Evolutionary conservation across 92 coral and sea anemone genomes (phyloP).

Genomic region (Scolanthus callimorphus): DNA sequence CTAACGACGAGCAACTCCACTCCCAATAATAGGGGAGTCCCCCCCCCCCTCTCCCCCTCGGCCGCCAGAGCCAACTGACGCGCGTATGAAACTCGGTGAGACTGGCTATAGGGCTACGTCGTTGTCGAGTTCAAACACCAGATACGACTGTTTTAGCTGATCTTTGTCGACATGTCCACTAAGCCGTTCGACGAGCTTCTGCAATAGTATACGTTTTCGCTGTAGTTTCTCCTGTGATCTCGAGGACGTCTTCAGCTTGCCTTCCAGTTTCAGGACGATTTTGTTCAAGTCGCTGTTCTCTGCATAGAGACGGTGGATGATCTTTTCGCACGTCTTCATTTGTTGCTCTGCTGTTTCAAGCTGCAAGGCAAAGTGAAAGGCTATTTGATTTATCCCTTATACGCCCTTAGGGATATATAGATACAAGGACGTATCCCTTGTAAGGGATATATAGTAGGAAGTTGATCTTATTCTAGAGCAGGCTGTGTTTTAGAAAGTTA

Average conservation of each 20-base stretch:
- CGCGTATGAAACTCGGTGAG: too few relatives aligned
- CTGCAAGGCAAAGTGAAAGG: constrained; percentile 46
- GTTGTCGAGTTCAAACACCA: constrained; percentile 92
- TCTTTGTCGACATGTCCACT: constrained; percentile 83
- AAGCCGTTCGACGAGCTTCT: constrained; percentile 82
- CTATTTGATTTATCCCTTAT: too few relatives aligned
- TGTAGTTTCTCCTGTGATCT: constrained; percentile 83
- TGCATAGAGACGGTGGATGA: constrained; percentile 82
- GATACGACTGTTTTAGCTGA: constrained; percentile 64
- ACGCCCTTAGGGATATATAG: too few relatives aligned
- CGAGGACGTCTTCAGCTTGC: constrained; percentile 71
- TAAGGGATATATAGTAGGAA: too few relatives aligned
- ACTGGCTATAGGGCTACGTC: constrained; percentile 50
- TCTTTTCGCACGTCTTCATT: constrained; percentile 81
- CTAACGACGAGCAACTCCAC: too few relatives aligned
- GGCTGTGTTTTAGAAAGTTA: too few relatives aligned
- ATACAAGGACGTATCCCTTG: too few relatives aligned
- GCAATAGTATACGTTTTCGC: constrained; percentile 75
- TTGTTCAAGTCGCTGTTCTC: constrained; percentile 83
- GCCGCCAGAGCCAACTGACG: too few relatives aligned
- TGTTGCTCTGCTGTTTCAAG: constrained; percentile 93
- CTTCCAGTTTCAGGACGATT: constrained; percentile 61
- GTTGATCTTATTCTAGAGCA: too few relatives aligned
- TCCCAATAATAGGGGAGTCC: too few relatives aligned
- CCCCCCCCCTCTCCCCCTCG: too few relatives aligned